phyloP scores from a whole-genome alignment of 2,797 vertebrate genomes.

The Geotrypetes seraphini region DNA sequence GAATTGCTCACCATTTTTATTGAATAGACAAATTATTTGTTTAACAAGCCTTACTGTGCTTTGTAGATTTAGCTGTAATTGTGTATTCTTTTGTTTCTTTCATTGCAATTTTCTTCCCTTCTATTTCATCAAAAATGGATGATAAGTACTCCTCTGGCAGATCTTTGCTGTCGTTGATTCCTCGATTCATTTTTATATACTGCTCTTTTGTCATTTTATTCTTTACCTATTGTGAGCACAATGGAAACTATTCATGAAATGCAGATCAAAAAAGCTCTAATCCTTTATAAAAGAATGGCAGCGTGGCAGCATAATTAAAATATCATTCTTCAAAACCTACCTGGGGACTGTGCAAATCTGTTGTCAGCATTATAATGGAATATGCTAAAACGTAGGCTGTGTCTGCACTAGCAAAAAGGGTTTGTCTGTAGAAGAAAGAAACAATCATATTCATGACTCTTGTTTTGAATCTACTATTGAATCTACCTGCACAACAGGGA shows the following conservation, averaged over 20 bases:
- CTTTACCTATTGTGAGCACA: slow-evolving; percentile 66
- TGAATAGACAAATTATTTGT: no score
- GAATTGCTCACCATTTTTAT: no score
- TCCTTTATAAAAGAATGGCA: neutral
- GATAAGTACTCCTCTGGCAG: slow-evolving; percentile 90
- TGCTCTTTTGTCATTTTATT: slow-evolving; percentile 98
- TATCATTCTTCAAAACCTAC: slow-evolving; percentile 35
- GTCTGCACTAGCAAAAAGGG: slow-evolving; percentile 87
- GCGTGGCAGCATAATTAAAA: neutral
- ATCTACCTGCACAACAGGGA: no score
- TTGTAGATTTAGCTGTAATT: slow-evolving; percentile 78
- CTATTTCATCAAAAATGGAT: slow-evolving; percentile 89
- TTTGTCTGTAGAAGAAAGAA: slow-evolving; percentile 65
- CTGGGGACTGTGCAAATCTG: slow-evolving; percentile 94
- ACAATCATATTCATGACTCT: slow-evolving; percentile 6
- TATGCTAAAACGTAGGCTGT: slow-evolving; percentile 92
- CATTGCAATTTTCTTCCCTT: slow-evolving; percentile 93
- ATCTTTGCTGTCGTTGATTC: slow-evolving; percentile 94
- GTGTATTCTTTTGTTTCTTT: slow-evolving; percentile 89
- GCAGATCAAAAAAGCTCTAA: neutral
- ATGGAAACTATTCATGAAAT: slow-evolving; percentile 2
- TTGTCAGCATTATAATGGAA: slow-evolving; percentile 95
- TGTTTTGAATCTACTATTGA: no score
- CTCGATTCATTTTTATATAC: slow-evolving; percentile 97
- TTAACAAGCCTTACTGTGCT: slow-evolving; percentile 85